Evolutionary conservation across 2,888 invertebrate species (phyloP), one percentile per base, ranked within the genome.

Genomic region (Cartodere bifasciata): DNA sequence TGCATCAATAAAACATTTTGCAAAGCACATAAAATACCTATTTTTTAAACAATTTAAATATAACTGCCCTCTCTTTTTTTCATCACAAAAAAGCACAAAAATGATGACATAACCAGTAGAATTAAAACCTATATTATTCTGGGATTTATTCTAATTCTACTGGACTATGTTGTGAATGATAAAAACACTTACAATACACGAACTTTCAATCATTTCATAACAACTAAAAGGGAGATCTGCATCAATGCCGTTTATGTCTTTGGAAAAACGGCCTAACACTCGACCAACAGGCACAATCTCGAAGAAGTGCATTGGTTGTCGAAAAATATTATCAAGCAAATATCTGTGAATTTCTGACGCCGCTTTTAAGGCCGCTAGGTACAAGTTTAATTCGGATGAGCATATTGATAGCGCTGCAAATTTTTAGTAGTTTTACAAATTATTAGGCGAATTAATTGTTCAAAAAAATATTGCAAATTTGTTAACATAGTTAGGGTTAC

Each of bases 271-370:
- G 60, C 74, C 73, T 30, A 80, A 61, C 43, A 80, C 65, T 49
- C 80, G 65, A 50, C 80, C 80, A 39, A 67, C 48, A 4, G 79
- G 79, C 42, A 75, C 73, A 41, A 70, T 63, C 56, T 80, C 78
- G 60, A 79, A 80, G 62, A 79, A 80, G 42, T 67, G 67, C 62
- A 73, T 68, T 36, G 77, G 75, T 46, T 65, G 70, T 45, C 66
- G 66, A 31, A 81, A 60, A 42, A 77, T 60, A 45, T 64, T 62
- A 29, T 52, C 43, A 41, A 79, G 57, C 45, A 77, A 59, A 38
- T 50, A 47, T 46, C 61, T 60, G 55, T 80, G 80, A 43, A 80
- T 63, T 44, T 53, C 55, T 45, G 56, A 60, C 36, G 75, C 71
- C 33, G 77, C 76, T 41, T 62, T 58, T 44, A 77, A 55, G 37